Evolutionary conservation across 2,888 invertebrate species (phyloP), one percentile per base, ranked within the genome.

Genomic region (Drepana falcataria): DNA sequence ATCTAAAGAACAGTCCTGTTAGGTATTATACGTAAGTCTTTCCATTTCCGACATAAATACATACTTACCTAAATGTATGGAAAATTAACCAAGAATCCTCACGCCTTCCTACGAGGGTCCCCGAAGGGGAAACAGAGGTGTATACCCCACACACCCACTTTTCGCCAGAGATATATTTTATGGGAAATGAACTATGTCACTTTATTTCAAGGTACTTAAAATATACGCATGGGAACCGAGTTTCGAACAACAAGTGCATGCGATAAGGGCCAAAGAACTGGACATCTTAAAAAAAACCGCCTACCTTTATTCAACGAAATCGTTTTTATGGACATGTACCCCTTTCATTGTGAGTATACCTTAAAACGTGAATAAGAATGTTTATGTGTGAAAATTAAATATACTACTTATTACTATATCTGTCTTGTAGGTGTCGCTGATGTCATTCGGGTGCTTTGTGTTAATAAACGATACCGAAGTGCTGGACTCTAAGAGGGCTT

Each of bases 401-500:
- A 21, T 2, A 21, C 7, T 47, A 37, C 2, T 3, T 47, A 49
- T n/a, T 1, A 21, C 9, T 35, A 4, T 37, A 1, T 37, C 4
- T 49, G n/a, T 85, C 67, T 77, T 83, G 68, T 92, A 96, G 96
- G 96, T 96, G 62, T 95, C 96, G 81, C 93, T 97, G 91, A 96
- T 96, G 79, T 95, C 97, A 83, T 97, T 97, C 91, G 96, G 95
- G 74, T 96, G 96, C 76, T 97, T 94, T 92, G 96, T 98, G 68
- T 91, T 97, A 89, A 93, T 95, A 79, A 96, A 96, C 87, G 94
- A 95, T 77, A 94, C 93, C 57, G 94, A 98, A 89, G 93, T 95
- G 66, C 93, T 98, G 86, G 95, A 97, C 88, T 95, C 98, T 76
- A 93, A 94, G 87, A 97, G 94, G 85, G 98, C 98, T 78, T 99